These are phyloP conservation scores for Pangasius djambal DNA, from an alignment of 2,797 vertebrate species.

Conservation along the genomic window DNA sequence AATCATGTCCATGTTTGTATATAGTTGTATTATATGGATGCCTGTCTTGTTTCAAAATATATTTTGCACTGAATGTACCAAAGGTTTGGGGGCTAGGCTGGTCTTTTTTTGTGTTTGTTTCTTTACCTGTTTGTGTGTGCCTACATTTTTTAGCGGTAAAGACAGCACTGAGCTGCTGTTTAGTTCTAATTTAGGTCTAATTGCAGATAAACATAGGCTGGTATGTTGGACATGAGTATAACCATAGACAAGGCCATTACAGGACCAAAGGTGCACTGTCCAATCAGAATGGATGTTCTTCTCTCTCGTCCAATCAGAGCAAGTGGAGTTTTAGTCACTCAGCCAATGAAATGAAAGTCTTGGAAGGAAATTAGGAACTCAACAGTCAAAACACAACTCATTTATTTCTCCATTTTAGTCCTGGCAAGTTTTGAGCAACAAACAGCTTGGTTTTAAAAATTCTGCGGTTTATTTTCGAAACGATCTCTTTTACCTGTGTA, in stretches of 20 bases:
- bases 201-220: background rate
- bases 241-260: background rate
- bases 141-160: background rate
- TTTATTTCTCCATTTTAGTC: background rate
- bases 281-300: conserved; percentile 1
- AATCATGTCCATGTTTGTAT: conserved; percentile 73
- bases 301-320: background rate
- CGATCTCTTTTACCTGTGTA: background rate
- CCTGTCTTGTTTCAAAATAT: conserved; percentile 80
- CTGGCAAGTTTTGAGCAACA: background rate
- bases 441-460: background rate
- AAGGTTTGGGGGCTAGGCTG: conserved; percentile 77
- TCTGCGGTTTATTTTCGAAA: background rate
- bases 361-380: background rate
- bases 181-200: background rate
- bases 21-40: conserved; percentile 78
- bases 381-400: background rate
- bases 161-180: background rate
- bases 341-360: conserved; percentile 8
- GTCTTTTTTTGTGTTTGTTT: conserved; percentile 52
- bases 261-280: background rate
- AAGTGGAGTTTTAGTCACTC: background rate
- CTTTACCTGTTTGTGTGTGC: conserved; percentile 52
- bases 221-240: background rate
- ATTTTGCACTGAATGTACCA: conserved; percentile 98